Percentiles rank a stretch among this genome's conserved stretches.
These are phyloP conservation scores for Dolichopus griseipennis DNA, from an alignment of 2,888 invertebrate genomes.

Conservation along the genomic window DNA sequence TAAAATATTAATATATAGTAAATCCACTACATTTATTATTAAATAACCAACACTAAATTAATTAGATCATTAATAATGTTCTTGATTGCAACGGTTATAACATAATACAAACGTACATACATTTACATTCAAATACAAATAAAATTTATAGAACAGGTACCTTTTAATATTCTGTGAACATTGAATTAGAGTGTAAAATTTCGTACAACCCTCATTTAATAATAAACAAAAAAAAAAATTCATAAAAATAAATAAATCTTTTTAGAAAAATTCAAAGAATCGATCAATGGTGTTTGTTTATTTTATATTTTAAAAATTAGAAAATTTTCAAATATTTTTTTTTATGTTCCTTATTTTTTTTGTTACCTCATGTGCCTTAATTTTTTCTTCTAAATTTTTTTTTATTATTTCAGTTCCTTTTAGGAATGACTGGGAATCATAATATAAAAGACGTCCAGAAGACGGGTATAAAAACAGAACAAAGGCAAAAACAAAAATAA, in stretches of 20 bases:
- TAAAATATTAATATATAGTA: no score
- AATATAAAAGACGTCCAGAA: not conserved
- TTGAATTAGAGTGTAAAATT: not conserved
- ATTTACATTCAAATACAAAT: no score
- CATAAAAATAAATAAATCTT: not conserved
- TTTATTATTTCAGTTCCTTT: not conserved
- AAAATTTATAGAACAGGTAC: no score
- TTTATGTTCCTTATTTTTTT: not conserved
- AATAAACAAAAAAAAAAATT: not conserved
- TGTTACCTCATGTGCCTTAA: conserved; percentile 6
- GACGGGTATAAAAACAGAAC: not conserved
- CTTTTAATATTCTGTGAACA: not conserved
- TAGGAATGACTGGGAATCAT: not conserved
- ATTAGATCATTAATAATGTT: no score
- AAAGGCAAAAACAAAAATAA: no score
- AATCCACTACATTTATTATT: no score
- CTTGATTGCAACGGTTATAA: no score
- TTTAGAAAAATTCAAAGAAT: not conserved
- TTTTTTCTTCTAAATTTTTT: not conserved
- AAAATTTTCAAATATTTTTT: not conserved
- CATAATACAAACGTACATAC: no score
- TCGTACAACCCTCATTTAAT: not conserved
- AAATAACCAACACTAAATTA: no score
- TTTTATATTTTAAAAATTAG: not conserved
- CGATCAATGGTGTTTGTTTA: conserved; percentile 4